Conservation (phyloP, 2,888 invertebrate genomes). For the Drosophila picticornis region DNA sequence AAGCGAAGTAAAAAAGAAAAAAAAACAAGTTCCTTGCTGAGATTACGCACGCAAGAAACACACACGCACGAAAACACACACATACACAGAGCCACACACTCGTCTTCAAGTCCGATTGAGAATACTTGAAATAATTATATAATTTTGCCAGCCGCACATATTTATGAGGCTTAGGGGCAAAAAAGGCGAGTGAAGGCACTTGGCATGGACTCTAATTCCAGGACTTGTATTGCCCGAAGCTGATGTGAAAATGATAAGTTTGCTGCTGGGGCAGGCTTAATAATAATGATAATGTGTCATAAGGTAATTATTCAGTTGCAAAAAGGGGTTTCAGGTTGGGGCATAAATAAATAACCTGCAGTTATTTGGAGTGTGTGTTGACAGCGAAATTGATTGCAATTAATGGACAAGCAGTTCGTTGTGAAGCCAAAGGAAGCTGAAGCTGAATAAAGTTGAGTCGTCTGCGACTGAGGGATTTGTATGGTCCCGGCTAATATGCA, state of each 20-base stretch:
- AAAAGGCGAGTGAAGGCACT: constrained; percentile 7
- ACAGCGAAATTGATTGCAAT: constrained; percentile 81
- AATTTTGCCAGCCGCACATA: constrained; percentile 71
- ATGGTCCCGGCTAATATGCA: constrained; percentile 28
- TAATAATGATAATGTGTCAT: constrained; percentile 82
- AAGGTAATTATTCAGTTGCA: constrained; percentile 81
- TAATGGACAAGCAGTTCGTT: constrained; percentile 51
- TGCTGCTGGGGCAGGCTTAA: constrained; percentile 52
- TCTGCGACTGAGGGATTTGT: constrained; percentile 27
- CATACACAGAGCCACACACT: constrained; percentile 35
- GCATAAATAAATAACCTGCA: constrained; percentile 79
- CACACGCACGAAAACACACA: constrained; percentile 30
- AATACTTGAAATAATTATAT: constrained; percentile 78
- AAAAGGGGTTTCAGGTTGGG: constrained; percentile 43
- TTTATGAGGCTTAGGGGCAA: constrained; percentile 62
- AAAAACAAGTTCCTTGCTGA: constrained; percentile 50
- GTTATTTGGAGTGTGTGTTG: constrained; percentile 78
- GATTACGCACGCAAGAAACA: constrained; percentile 59
- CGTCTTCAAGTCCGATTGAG: constrained; percentile 46
- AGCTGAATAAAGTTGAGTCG: constrained; percentile 23
- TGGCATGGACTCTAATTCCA: constrained; percentile 56
- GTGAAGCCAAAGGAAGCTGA: neutral
- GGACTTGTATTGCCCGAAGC: constrained; percentile 47
- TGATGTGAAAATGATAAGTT: constrained; percentile 73
- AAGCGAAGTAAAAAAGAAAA: constrained; percentile 10